These are phyloP conservation scores for Chloropsis hardwickii DNA, from an alignment of 2,113 vertebrate species.

Conservation along the genomic window DNA sequence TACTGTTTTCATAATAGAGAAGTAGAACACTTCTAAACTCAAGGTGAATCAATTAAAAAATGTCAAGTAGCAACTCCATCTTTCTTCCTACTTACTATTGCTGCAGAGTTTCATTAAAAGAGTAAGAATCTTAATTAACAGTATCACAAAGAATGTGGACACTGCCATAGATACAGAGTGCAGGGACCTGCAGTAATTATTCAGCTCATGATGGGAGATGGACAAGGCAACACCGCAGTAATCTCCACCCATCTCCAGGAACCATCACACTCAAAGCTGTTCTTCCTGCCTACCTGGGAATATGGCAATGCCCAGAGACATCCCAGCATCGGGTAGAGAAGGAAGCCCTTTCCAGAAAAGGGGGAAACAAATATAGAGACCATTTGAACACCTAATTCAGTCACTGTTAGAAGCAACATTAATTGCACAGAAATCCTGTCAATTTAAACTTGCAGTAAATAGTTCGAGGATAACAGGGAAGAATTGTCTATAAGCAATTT, in stretches of 20 bases:
- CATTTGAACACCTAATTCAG: neutral
- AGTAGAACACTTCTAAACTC: neutral
- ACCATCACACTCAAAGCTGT: rapidly evolving
- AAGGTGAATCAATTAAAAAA: neutral
- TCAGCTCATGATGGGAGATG: neutral
- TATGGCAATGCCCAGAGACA: neutral
- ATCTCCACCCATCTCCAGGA: neutral
- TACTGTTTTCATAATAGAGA: neutral
- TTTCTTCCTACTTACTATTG: neutral
- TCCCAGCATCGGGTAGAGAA: neutral
- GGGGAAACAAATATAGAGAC: neutral
- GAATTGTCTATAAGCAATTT: neutral
- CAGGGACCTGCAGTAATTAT: neutral
- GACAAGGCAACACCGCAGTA: neutral
- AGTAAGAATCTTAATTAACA: neutral
- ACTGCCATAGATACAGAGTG: neutral
- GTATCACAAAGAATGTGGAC: neutral
- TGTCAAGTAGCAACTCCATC: neutral
- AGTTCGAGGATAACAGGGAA: neutral
- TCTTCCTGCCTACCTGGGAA: neutral
- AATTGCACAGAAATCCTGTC: neutral
- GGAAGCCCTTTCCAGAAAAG: neutral
- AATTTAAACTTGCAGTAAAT: neutral
- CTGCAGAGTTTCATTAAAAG: neutral
- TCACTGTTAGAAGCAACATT: neutral